phyloP scores from a whole-genome alignment of 2,113 vertebrate species.

The Pardalotus punctatus region DNA sequence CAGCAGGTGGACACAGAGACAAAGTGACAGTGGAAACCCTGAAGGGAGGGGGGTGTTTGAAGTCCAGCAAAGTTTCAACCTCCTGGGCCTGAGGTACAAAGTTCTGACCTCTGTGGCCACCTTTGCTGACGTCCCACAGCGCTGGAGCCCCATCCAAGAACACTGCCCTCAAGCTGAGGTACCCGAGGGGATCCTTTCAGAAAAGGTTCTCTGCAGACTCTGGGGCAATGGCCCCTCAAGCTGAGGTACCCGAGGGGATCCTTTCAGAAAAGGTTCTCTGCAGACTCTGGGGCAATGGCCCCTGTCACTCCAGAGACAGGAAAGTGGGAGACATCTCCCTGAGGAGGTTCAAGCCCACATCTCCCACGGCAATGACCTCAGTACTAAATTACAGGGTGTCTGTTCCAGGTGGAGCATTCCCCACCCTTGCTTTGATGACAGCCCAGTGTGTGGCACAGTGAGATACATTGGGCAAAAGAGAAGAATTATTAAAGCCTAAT shows the following conservation, averaged over 20 bases:
- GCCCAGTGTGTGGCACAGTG: background rate
- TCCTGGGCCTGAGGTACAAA: background rate
- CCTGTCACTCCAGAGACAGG: background rate
- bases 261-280: background rate
- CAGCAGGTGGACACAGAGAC: background rate
- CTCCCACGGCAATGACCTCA: background rate
- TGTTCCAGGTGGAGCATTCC: background rate
- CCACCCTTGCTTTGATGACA: constrained; percentile 45
- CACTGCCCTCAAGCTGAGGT: background rate
- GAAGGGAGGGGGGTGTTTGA: rapidly evolving
- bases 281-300: background rate
- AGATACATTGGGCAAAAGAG: background rate
- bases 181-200: background rate
- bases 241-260: background rate
- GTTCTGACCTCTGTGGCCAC: background rate
- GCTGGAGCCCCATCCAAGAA: background rate
- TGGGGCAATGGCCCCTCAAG: background rate
- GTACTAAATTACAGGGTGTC: constrained; percentile 9
- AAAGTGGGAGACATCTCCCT: background rate
- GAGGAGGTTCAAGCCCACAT: background rate
- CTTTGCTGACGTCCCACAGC: background rate
- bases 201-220: background rate
- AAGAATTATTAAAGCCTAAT: background rate
- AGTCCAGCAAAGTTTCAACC: background rate
- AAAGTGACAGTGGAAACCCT: background rate